These are phyloP conservation scores for Cantharis rufa DNA, from an alignment of 2,888 invertebrate genomes.

Conservation along the genomic window DNA sequence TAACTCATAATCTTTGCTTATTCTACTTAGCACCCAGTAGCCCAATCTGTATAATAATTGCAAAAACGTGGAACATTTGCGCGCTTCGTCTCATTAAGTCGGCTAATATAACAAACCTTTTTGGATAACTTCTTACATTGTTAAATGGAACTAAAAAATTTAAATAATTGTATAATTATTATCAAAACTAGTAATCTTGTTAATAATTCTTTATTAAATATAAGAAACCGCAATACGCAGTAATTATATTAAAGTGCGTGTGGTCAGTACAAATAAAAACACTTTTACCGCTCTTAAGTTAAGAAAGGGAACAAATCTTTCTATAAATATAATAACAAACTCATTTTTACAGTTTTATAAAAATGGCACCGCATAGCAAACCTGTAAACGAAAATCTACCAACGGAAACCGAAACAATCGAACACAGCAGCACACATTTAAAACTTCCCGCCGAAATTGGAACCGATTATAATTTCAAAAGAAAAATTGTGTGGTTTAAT, in stretches of 20 bases:
- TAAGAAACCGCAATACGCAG: background rate
- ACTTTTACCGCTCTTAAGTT: too few species aligned
- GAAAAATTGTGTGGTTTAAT: constrained; percentile 66
- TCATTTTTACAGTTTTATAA: background rate
- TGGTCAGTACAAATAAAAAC: background rate
- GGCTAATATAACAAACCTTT: background rate
- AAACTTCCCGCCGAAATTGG: constrained; percentile 55
- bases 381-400: background rate
- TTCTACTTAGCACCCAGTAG: too few species aligned
- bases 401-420: background rate
- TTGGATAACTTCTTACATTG: background rate
- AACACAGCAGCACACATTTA: constrained; percentile 31
- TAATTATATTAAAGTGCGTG: background rate
- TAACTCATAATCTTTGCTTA: too few species aligned
- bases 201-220: background rate
- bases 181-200: background rate
- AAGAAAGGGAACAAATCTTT: background rate
- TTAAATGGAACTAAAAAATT: background rate
- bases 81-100: background rate
- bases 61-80: background rate
- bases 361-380: constrained; percentile 23
- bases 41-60: too few species aligned
- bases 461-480: constrained; percentile 57
- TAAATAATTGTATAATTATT: background rate
- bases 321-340: background rate